Base-by-base conservation (phyloP, 2,888 invertebrate species). In the Harpalus rufipes region DNA sequence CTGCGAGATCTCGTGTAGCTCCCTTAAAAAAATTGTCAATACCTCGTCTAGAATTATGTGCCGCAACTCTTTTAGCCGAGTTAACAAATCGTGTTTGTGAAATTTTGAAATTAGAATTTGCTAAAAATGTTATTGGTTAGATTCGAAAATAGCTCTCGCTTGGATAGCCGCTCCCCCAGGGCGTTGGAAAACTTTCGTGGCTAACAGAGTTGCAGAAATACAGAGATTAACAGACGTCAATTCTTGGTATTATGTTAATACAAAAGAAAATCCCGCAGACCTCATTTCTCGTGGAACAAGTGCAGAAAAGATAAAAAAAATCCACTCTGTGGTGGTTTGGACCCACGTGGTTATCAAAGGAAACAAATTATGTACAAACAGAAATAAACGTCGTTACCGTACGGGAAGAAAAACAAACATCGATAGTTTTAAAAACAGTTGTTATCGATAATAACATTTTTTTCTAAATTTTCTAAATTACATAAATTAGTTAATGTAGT, bases 11-110 rank as follows among this genome's bases (percentile, higher is more conserved):
- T 86, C 82, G 86, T 0, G 87, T 87, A n/a, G 86, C 87, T 10
- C 87, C 88, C 12, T 21, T 87, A 18, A 87, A 87, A 39, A 59
- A 72, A 4, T 61, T 82, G 12, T 85, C 87, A 1, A 72, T 86
- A 16, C 86, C 88, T 6, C 83, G 87, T 56, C 72, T 87, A 10
- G 87, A 88, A 85, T 83, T 87, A 14, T 87, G 85, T 61, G 87
- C 85, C 1, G 87, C 87, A 0, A 14, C 86, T 14, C 51, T 86
- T 56, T 83, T 87, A 10, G 81, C 86, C 0, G 74, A 85, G 10
- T 74, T 87, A 32, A 56, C 68, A 5, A 39, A 78, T 1, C 25
- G 74, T 12, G 81, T 87, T 8, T 41, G 7, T n/a, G 0, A 41
- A 1, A 32, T 85, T 7, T 59, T 85, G 7, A 25, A n/a, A n/a